These are phyloP conservation scores for Ormia ochracea DNA, from an alignment of 2,888 invertebrate species.

Conservation along the genomic window DNA sequence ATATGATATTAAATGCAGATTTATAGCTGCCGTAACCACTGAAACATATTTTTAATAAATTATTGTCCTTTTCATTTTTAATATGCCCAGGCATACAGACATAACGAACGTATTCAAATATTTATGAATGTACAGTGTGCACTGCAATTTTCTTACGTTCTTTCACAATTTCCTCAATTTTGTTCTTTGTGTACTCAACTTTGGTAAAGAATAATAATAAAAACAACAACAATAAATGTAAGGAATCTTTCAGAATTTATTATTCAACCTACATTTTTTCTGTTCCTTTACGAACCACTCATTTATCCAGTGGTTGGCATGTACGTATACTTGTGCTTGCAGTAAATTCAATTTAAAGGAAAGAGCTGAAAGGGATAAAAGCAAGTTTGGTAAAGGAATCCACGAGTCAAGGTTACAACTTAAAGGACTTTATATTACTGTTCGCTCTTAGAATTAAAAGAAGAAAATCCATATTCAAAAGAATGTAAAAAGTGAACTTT, in stretches of 20 bases:
- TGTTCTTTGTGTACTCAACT: background rate
- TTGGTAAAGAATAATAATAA: background rate
- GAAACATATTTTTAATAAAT: background rate
- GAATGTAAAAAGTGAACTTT: background rate
- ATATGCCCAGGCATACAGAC: too few species aligned
- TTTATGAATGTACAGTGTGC: slow-evolving; percentile 32
- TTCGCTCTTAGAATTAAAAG: background rate
- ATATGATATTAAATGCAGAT: background rate
- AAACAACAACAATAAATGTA: background rate
- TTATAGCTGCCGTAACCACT: background rate
- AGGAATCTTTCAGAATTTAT: slow-evolving; percentile 29
- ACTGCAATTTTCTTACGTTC: slow-evolving; percentile 27
- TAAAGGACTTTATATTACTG: slow-evolving; percentile 1
- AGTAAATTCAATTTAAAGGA: slow-evolving; percentile 12
- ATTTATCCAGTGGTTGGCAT: slow-evolving; percentile 9
- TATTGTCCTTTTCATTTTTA: background rate
- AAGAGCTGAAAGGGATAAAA: background rate
- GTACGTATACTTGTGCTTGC: slow-evolving; percentile 2
- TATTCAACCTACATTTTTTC: slow-evolving; percentile 24
- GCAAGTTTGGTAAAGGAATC: slow-evolving; percentile 35
- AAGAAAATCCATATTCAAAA: slow-evolving; percentile 9
- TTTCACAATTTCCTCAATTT: slow-evolving; percentile 7
- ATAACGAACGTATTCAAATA: slow-evolving; percentile 20
- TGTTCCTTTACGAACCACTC: background rate
- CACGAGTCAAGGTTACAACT: slow-evolving; percentile 43